Conservation (phyloP, 1,140 invertebrate genomes). For the Protaetia brevitarsis region DNA sequence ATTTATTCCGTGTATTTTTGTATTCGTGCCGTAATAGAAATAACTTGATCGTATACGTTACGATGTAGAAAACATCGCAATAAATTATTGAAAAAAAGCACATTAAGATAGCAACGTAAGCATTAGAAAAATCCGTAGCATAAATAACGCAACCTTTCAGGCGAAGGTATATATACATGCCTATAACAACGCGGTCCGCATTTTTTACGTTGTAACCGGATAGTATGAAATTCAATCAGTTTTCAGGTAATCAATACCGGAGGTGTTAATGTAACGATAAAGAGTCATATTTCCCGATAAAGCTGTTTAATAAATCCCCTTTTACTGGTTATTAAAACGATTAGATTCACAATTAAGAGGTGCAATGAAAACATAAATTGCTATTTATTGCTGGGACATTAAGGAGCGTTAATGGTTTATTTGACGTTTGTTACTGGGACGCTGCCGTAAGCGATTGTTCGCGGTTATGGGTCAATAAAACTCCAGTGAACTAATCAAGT, state of each 20-base stretch:
- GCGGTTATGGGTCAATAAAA: neutral
- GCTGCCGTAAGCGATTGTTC: neutral
- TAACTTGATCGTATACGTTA: slow-evolving; percentile 15
- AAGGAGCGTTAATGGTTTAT: slow-evolving; percentile 7
- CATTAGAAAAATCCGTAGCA: neutral
- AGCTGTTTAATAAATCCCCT: slow-evolving; percentile 8
- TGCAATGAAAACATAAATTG: slow-evolving; percentile 15
- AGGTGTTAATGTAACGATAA: slow-evolving; percentile 6
- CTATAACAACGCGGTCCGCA: neutral
- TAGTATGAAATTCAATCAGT: slow-evolving; percentile 10
- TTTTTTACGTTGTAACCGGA: slow-evolving; percentile 14
- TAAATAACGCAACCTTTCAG: slow-evolving; percentile 11
- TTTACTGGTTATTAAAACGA: slow-evolving; percentile 10
- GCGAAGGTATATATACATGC: neutral
- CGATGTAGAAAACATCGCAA: slow-evolving; percentile 6
- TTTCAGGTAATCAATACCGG: slow-evolving; percentile 15
- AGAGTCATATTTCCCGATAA: slow-evolving; percentile 11
- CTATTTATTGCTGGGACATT: slow-evolving; percentile 12
- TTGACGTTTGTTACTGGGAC: neutral
- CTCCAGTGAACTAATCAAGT: neutral
- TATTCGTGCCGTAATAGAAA: neutral
- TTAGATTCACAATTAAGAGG: slow-evolving; percentile 11
- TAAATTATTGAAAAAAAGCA: slow-evolving; percentile 9
- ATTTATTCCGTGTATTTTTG: slow-evolving; percentile 11
- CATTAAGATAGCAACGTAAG: slow-evolving; percentile 9